These are phyloP conservation scores for Triplophysa siluroides DNA, from an alignment of 2,113 vertebrate genomes.

Conservation along the genomic window DNA sequence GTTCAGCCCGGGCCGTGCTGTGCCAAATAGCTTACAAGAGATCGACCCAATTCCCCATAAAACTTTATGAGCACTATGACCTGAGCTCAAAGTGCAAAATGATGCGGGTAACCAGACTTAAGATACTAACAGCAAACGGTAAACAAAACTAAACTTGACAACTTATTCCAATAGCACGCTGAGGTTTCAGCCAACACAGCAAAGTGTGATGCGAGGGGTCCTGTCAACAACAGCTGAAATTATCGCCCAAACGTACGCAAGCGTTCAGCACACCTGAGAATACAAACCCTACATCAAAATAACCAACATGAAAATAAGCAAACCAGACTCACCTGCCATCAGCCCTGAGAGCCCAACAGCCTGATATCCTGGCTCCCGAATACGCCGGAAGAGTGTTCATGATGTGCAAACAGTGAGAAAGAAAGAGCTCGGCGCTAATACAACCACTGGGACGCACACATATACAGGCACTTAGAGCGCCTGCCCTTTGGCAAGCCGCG, in stretches of 20 bases:
- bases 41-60: neutral
- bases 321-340: conserved; percentile 82
- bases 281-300: neutral
- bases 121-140: conserved; percentile 21
- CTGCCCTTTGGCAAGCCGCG: conserved; percentile 54
- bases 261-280: neutral
- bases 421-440: conserved; percentile 40
- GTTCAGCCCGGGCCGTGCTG: neutral
- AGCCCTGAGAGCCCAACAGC: conserved; percentile 85
- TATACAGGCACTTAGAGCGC: neutral
- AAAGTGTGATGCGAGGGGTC: neutral
- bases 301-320: neutral
- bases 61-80: neutral
- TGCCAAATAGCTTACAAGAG: neutral
- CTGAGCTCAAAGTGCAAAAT: neutral
- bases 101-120: neutral
- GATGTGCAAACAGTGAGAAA: conserved; percentile 42
- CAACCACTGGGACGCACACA: conserved; percentile 22
- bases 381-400: conserved; percentile 84
- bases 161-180: neutral
- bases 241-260: neutral
- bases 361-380: conserved; percentile 88
- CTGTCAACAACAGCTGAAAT: conserved; percentile 2
- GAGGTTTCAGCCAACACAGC: neutral
- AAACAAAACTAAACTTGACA: conserved; percentile 17